Conservation (phyloP, 2,113 vertebrate genomes). For the Sigmodon hispidus region DNA sequence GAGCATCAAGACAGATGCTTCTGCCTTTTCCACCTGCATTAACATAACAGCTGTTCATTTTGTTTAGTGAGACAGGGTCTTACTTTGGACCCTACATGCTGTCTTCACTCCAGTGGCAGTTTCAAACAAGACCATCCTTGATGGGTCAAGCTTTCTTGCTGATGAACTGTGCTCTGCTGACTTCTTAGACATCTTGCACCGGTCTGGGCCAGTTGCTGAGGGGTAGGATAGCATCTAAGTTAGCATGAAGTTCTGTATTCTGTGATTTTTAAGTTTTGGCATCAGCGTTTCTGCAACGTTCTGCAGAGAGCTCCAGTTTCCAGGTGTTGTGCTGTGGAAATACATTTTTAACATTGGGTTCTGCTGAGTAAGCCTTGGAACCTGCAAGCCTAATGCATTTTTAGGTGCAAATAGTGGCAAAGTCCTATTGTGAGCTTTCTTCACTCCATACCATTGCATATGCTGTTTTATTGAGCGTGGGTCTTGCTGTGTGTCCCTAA, state of each 20-base stretch:
- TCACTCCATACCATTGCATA: not conserved
- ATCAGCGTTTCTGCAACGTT: constrained; percentile 26
- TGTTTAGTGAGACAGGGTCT: not conserved
- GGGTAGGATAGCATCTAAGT: not conserved
- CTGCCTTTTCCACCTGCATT: not conserved
- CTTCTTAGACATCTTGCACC: not conserved
- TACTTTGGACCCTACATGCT: not conserved
- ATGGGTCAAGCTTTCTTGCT: not conserved
- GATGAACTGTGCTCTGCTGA: not conserved
- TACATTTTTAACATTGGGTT: constrained; percentile 54
- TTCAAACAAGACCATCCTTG: not conserved
- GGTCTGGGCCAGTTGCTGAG: not conserved
- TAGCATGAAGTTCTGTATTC: constrained; percentile 48
- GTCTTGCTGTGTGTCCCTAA: not conserved
- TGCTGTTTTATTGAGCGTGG: not conserved
- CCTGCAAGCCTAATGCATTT: constrained; percentile 58
- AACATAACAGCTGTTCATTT: not conserved
- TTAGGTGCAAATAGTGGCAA: constrained; percentile 43
- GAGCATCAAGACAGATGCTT: not conserved
- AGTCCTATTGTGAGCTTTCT: not conserved
- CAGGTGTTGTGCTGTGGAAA: constrained; percentile 43
- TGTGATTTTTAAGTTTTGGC: constrained; percentile 42
- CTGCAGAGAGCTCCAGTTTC: constrained; percentile 44
- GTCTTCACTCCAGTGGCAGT: not conserved
- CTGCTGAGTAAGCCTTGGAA: constrained; percentile 62